Evolutionary conservation across 1,140 invertebrate species (phyloP).

Genomic region (Chlorops oryzae): DNA sequence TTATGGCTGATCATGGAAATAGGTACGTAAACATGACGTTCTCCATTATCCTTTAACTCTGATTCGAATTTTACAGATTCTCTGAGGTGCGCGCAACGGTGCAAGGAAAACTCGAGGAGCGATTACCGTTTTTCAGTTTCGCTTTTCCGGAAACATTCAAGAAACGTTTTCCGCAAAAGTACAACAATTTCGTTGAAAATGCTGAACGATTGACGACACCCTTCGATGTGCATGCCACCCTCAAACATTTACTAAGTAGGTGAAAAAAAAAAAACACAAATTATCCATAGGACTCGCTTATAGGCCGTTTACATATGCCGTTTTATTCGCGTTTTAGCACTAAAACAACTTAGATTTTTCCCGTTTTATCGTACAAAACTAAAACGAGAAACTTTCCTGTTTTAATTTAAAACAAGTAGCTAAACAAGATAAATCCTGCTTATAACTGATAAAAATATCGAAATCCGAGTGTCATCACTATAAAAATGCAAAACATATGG

Average conservation of each 20-base stretch:
- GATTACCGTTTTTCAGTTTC: slow-evolving; percentile 78
- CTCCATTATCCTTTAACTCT: background rate
- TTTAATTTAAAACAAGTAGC: too few species aligned
- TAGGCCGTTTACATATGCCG: too few species aligned
- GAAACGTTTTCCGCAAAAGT: slow-evolving; percentile 55
- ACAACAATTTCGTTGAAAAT: slow-evolving; percentile 63
- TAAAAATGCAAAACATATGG: too few species aligned
- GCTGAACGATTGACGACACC: slow-evolving; percentile 66
- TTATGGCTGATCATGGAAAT: slow-evolving; percentile 86
- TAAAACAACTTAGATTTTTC: too few species aligned
- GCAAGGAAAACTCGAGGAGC: slow-evolving; percentile 85
- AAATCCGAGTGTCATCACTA: too few species aligned
- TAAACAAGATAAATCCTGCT: too few species aligned
- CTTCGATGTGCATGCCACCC: slow-evolving; percentile 72
- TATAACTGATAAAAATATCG: too few species aligned
- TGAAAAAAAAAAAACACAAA: too few species aligned
- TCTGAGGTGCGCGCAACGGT: slow-evolving; percentile 73
- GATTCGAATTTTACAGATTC: slow-evolving; percentile 54
- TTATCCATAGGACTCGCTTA: too few species aligned
- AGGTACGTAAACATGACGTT: slow-evolving; percentile 51
- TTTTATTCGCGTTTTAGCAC: too few species aligned
- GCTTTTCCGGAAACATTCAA: slow-evolving; percentile 66
- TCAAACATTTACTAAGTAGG: slow-evolving; percentile 58
- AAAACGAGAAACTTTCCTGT: too few species aligned
- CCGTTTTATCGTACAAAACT: too few species aligned